These are phyloP conservation scores for Osmerus eperlanus DNA, from an alignment of 2,113 vertebrate genomes.

Conservation along the genomic window DNA sequence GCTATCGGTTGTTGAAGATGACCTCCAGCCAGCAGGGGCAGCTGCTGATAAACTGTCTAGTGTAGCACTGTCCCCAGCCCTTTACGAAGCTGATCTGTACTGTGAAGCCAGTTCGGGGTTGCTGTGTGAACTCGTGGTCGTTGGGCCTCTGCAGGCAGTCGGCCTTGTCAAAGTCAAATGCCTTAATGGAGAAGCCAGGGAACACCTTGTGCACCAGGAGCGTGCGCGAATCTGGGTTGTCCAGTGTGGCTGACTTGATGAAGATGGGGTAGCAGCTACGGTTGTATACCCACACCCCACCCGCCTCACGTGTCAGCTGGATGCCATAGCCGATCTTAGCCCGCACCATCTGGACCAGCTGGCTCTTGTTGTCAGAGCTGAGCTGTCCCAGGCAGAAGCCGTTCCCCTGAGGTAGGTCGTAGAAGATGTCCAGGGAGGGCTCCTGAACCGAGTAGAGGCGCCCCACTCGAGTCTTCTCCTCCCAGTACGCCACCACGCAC, in stretches of 20 bases:
- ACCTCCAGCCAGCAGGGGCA: conserved; percentile 99
- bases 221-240: conserved; percentile 97
- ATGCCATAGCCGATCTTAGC: conserved; percentile 97
- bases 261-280: conserved; percentile 99
- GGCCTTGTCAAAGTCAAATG: conserved; percentile 97
- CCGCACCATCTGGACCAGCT: conserved; percentile 95
- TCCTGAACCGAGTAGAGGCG: conserved; percentile 98
- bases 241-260: conserved; percentile 99
- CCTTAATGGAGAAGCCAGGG: conserved; percentile 98
- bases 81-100: conserved; percentile 99
- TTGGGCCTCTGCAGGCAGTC: conserved; percentile 92
- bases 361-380: conserved; percentile 94
- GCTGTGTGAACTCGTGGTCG: conserved; percentile 97
- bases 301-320: conserved; percentile 92
- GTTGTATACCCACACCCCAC: conserved; percentile 99
- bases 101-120: conserved; percentile 94
- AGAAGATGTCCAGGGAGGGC: conserved; percentile 98
- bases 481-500: conserved; percentile 99
- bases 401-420: conserved; percentile 99
- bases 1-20: conserved; percentile 96
- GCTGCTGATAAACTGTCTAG: conserved; percentile 98
- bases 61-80: conserved; percentile 99
- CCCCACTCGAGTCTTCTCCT: conserved; percentile 95
- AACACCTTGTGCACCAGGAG: conserved; percentile 98
- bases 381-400: conserved; percentile 99